Conservation (phyloP, 2,888 invertebrate genomes). For the Melanostoma mellinum region DNA sequence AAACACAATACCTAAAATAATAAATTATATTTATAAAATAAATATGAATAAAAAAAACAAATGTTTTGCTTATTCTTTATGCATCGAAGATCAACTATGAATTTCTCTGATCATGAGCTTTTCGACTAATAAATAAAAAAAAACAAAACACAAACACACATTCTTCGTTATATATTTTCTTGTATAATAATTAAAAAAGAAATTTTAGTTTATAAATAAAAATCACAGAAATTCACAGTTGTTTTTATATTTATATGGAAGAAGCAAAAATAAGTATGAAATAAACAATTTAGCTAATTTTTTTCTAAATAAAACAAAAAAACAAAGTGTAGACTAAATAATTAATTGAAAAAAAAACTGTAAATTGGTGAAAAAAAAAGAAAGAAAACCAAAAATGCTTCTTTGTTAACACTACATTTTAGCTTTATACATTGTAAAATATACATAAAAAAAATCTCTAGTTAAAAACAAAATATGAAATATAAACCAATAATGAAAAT, state of each 20-base stretch:
- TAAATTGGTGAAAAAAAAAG: constrained; percentile 63
- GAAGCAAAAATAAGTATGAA: constrained; percentile 73
- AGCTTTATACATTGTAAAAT: constrained; percentile 78
- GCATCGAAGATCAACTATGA: constrained; percentile 74
- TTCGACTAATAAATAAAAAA: constrained; percentile 38
- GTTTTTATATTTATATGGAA: constrained; percentile 74
- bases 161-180: constrained; percentile 64
- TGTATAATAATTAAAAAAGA: constrained; percentile 62
- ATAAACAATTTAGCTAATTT: constrained; percentile 64
- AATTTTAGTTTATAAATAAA: constrained; percentile 33
- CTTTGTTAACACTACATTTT: constrained; percentile 80
- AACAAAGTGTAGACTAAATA: constrained; percentile 63
- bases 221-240: constrained; percentile 74
- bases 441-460: constrained; percentile 74
- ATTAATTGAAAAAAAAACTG: constrained; percentile 55
- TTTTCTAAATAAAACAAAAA: constrained; percentile 65
- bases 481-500: constrained; percentile 67
- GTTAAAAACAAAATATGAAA: constrained; percentile 74
- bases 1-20: constrained; percentile 72
- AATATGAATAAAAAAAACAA: constrained; percentile 35
- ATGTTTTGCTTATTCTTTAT: constrained; percentile 73
- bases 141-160: constrained; percentile 42
- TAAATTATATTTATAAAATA: constrained; percentile 62
- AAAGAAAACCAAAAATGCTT: constrained; percentile 77
- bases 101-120: constrained; percentile 73